Evolutionary conservation across 2,888 invertebrate species (phyloP).

Genomic region (Rotaria socialis): DNA sequence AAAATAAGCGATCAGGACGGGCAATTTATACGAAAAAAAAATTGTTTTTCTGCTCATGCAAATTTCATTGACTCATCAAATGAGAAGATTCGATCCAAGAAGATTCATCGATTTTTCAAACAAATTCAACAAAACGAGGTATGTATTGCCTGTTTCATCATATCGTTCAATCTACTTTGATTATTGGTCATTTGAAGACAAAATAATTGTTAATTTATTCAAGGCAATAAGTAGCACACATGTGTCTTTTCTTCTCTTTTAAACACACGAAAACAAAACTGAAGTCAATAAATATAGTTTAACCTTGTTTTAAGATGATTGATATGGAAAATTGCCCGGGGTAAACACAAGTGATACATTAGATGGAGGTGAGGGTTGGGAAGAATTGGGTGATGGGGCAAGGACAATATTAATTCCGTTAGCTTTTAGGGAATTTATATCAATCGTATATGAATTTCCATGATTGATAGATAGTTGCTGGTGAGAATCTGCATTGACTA

Average conservation of each 20-base stretch:
- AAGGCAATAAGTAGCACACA: no score
- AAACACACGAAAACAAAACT: neutral
- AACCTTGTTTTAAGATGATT: neutral
- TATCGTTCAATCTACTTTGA: no score
- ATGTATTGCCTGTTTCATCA: no score
- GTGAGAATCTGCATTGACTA: neutral
- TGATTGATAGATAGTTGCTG: neutral
- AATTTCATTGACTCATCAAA: no score
- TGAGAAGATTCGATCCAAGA: no score
- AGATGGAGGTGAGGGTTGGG: neutral
- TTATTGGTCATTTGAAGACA: no score
- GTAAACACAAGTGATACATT: neutral
- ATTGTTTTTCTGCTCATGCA: no score
- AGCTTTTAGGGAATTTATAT: neutral
- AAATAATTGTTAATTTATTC: no score
- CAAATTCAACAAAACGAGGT: no score
- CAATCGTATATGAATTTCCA: neutral
- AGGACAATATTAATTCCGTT: neutral
- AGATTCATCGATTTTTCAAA: no score
- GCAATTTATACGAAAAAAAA: no score
- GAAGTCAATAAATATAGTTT: neutral
- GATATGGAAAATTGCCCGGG: neutral
- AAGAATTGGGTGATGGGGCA: neutral
- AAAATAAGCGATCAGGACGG: no score
- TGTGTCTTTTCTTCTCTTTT: neutral